These are phyloP conservation scores for Rhopalosiphum padi DNA, from an alignment of 1,140 invertebrate genomes.

Conservation along the genomic window DNA sequence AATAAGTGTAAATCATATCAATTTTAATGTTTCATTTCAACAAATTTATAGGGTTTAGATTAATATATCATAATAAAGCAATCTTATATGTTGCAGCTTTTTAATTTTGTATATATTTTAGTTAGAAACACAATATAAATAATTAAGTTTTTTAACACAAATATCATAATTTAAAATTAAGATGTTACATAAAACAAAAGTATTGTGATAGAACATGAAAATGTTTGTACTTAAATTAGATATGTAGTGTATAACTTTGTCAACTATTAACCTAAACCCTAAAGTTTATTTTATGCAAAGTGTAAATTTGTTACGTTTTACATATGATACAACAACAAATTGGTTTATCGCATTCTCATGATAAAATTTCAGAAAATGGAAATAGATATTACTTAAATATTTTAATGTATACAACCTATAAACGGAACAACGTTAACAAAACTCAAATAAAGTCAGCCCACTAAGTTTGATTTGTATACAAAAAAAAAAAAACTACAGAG, in stretches of 20 bases:
- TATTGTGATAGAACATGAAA: not conserved
- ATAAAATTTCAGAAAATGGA: not conserved
- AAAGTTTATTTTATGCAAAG: not conserved
- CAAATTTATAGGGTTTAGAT: not conserved
- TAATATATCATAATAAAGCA: not conserved
- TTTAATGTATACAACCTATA: not conserved
- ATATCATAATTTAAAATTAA: conserved; percentile 23
- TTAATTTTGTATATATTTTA: not conserved
- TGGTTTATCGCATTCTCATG: not conserved
- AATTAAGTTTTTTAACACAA: not conserved
- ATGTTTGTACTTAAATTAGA: not conserved
- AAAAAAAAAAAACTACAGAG: conserved; percentile 18
- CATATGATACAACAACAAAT: conserved; percentile 24
- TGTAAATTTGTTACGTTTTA: not conserved
- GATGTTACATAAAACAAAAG: not conserved
- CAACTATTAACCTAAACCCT: not conserved
- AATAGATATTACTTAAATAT: not conserved
- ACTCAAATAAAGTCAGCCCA: not conserved
- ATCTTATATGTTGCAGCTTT: not conserved
- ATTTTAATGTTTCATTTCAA: not conserved
- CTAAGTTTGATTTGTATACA: not conserved
- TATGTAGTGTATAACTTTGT: not conserved
- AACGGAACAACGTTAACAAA: not conserved
- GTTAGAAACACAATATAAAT: not conserved
- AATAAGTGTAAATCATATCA: not conserved